These are phyloP conservation scores for Alviniconcha strummeri DNA, from an alignment of 2,888 invertebrate genomes.

Conservation along the genomic window DNA sequence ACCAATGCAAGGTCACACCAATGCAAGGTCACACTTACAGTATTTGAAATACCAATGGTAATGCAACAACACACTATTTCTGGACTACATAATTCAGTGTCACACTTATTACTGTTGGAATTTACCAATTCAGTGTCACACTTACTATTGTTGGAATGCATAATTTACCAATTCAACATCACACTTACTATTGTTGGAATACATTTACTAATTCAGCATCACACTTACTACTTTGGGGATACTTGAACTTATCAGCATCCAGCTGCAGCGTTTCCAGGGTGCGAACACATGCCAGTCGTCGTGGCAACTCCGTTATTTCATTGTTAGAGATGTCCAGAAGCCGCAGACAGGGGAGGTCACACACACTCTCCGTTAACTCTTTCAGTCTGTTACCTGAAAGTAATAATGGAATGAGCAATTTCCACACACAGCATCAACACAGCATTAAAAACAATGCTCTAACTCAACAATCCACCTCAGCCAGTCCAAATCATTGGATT, in stretches of 20 bases:
- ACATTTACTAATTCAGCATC: too few species aligned
- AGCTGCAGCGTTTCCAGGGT: slow-evolving; percentile 80
- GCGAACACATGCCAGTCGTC: slow-evolving; percentile 80
- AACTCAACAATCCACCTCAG: background rate
- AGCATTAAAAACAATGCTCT: background rate
- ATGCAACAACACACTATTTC: too few species aligned
- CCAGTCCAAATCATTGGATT: background rate
- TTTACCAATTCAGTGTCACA: too few species aligned
- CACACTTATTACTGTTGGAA: too few species aligned
- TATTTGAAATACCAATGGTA: too few species aligned
- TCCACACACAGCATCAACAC: background rate
- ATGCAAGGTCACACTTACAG: too few species aligned
- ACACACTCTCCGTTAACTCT: slow-evolving; percentile 58
- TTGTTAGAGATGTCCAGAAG: slow-evolving; percentile 67
- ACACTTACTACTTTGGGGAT: slow-evolving; percentile 77
- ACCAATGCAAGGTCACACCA: too few species aligned
- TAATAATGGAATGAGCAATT: background rate
- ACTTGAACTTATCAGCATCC: slow-evolving; percentile 79
- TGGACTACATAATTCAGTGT: too few species aligned
- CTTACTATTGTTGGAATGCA: too few species aligned
- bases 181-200: too few species aligned
- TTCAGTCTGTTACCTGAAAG: slow-evolving; percentile 66
- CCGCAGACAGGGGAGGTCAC: slow-evolving; percentile 57
- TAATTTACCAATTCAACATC: too few species aligned
- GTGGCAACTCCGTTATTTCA: slow-evolving; percentile 68